A percentile compares a stretch with the other conserved stretches of the same genome.
phyloP scores from a whole-genome alignment of 1,140 invertebrate species.

The Hylaeus anthracinus region DNA sequence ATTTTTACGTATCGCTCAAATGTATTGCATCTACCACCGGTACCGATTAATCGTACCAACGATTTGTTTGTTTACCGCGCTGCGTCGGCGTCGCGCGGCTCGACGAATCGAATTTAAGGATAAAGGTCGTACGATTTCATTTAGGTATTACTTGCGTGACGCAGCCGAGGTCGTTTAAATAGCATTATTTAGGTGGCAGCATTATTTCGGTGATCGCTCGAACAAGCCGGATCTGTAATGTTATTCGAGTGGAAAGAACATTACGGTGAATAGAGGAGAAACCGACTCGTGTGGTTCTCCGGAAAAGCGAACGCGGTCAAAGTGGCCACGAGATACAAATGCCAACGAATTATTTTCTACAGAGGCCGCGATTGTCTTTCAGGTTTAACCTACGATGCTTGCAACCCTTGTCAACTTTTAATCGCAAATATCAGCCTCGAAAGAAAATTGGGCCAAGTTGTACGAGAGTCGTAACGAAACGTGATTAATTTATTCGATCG shows the following conservation, averaged over 20 bases:
- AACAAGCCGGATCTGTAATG: neutral
- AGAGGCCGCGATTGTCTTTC: neutral
- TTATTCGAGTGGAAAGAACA: constrained; percentile 8
- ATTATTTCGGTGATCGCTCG: neutral
- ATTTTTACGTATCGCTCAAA: too few relatives aligned
- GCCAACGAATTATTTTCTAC: constrained; percentile 4
- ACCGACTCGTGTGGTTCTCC: neutral
- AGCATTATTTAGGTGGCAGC: neutral
- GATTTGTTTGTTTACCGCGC: neutral
- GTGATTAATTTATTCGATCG: too few relatives aligned
- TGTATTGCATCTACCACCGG: too few relatives aligned
- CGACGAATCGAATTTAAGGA: too few relatives aligned
- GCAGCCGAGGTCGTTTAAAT: too few relatives aligned
- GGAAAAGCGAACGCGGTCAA: neutral
- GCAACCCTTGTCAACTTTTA: neutral
- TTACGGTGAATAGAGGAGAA: constrained; percentile 7
- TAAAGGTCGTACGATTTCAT: too few relatives aligned
- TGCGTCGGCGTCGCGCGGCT: too few relatives aligned
- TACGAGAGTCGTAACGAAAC: too few relatives aligned
- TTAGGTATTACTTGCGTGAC: neutral
- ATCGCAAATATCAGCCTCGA: too few relatives aligned
- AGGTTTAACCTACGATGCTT: neutral
- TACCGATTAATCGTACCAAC: neutral
- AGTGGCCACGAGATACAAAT: neutral
- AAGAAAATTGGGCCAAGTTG: too few relatives aligned